These are phyloP conservation scores for Neoaliturus tenellus DNA, from an alignment of 2,888 invertebrate genomes.

Conservation along the genomic window DNA sequence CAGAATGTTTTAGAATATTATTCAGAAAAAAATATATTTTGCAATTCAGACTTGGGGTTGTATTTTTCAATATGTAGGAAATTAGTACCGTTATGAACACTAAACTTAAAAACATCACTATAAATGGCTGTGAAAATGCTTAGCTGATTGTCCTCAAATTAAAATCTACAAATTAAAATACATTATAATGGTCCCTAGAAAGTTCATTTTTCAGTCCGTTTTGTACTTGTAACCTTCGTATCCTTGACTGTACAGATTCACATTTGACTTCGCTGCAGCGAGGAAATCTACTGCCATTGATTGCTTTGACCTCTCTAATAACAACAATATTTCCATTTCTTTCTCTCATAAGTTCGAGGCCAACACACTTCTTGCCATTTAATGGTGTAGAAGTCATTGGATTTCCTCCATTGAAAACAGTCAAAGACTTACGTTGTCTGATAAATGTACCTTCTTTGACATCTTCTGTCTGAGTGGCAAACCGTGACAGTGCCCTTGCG, in stretches of 20 bases:
- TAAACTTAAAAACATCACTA: slow-evolving; percentile 19
- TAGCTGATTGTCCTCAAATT: slow-evolving; percentile 42
- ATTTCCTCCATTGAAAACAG: slow-evolving; percentile 59
- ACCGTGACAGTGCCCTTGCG: slow-evolving; percentile 72
- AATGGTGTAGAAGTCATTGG: slow-evolving; percentile 38
- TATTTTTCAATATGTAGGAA: slow-evolving; percentile 17
- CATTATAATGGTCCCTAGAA: slow-evolving; percentile 55
- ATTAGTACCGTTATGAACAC: slow-evolving; percentile 20
- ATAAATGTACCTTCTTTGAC: slow-evolving; percentile 52
- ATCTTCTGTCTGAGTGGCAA: slow-evolving; percentile 62
- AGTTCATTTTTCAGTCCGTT: slow-evolving; percentile 58
- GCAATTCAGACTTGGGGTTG: background rate
- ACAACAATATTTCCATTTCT: slow-evolving; percentile 73
- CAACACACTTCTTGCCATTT: slow-evolving; percentile 65
- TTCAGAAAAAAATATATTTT: background rate
- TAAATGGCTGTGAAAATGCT: slow-evolving; percentile 39
- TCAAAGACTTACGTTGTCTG: slow-evolving; percentile 58
- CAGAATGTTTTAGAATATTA: slow-evolving; percentile 2
- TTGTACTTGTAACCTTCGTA: slow-evolving; percentile 72
- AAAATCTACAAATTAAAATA: slow-evolving; percentile 43
- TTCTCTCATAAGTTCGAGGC: slow-evolving; percentile 72
- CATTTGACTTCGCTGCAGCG: slow-evolving; percentile 74
- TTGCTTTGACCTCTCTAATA: slow-evolving; percentile 72
- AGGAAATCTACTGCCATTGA: slow-evolving; percentile 72
- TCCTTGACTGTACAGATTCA: slow-evolving; percentile 74